Base-by-base conservation (phyloP, 2,113 vertebrate species). In the Thalassoma bifasciatum region DNA sequence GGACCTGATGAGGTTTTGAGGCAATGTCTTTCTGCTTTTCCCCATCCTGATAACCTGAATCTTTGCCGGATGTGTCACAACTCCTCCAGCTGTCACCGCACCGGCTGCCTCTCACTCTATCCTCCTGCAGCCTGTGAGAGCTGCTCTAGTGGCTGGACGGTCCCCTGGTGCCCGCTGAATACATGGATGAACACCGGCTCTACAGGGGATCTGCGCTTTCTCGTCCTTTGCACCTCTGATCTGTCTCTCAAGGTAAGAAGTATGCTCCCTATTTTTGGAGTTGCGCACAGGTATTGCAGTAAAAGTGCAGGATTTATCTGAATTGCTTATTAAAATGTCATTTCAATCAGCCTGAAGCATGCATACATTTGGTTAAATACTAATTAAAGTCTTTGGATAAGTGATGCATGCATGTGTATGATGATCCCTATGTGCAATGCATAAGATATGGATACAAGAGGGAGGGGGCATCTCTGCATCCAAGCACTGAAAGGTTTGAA, bases 211-310 rank as follows among this genome's bases (percentile, higher is more conserved):
- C 84, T 90, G 81, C 47, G 88, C 84, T 89, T 78, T 89, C 86
- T 86, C 72, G 80, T 91, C 91, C 89, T 91, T 88, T 84, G 73
- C 86, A 81, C 89, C 88, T 86, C 83, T 92, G 84, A 91, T 91
- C 87, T 87, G 89, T 84, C 84, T 86, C 72, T 89, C 82, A 89
- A 93, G 91, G 92, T 93, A 92, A 91, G 86, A 87, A 79, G 75
- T 81, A 4, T 4, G 58, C 69, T 69, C 47, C 51, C 50, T 50
- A 54, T 73, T 66, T 53, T 16, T 16, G 24, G 69, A 80, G 81
- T 87, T 83, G 63, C 67, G 67, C 80, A 73, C 42, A 77, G 66
- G 63, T 54, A 63, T 22, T 62, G 53, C 59, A 72, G 21, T 59
- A 57, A 69, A 56, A 68, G 72, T 75, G 44, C 11, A 30, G 21